Evolutionary conservation across 2,888 invertebrate species (phyloP).

Genomic region (Xestia ashworthii): DNA sequence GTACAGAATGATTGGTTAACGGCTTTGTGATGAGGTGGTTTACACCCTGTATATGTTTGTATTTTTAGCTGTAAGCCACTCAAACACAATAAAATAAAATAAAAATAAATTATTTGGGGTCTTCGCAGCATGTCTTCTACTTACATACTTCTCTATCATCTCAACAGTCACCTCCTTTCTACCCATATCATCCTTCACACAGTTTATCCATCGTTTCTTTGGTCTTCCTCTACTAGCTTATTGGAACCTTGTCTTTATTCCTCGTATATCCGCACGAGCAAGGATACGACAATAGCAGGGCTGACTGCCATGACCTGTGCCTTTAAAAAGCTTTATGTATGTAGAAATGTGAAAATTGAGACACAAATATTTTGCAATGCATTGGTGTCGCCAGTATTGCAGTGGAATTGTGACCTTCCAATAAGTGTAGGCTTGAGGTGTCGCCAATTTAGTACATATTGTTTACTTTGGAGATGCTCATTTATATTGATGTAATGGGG

Average conservation of each 20-base stretch:
- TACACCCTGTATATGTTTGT: too few relatives aligned
- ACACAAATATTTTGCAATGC: slow-evolving; percentile 40
- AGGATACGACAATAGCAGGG: background rate
- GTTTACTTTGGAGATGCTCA: slow-evolving; percentile 13
- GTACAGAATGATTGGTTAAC: too few relatives aligned
- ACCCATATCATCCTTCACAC: background rate
- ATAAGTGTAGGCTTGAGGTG: slow-evolving; percentile 15
- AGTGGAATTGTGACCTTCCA: slow-evolving; percentile 32
- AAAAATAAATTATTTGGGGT: too few relatives aligned
- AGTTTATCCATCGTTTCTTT: background rate
- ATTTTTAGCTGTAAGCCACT: too few relatives aligned
- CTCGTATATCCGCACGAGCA: background rate
- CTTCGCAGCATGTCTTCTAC: background rate
- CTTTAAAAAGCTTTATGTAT: slow-evolving; percentile 37
- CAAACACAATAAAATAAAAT: too few relatives aligned
- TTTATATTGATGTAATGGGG: background rate
- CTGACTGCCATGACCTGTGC: slow-evolving; percentile 37
- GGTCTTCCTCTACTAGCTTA: background rate
- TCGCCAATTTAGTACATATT: slow-evolving; percentile 16
- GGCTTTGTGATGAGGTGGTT: too few relatives aligned
- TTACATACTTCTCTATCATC: background rate
- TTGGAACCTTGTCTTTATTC: background rate
- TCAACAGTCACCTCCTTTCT: background rate
- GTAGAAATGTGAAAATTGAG: slow-evolving; percentile 44
- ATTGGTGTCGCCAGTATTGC: slow-evolving; percentile 34